These are phyloP conservation scores for Tillus elongatus DNA, from an alignment of 2,888 invertebrate genomes.

Conservation along the genomic window DNA sequence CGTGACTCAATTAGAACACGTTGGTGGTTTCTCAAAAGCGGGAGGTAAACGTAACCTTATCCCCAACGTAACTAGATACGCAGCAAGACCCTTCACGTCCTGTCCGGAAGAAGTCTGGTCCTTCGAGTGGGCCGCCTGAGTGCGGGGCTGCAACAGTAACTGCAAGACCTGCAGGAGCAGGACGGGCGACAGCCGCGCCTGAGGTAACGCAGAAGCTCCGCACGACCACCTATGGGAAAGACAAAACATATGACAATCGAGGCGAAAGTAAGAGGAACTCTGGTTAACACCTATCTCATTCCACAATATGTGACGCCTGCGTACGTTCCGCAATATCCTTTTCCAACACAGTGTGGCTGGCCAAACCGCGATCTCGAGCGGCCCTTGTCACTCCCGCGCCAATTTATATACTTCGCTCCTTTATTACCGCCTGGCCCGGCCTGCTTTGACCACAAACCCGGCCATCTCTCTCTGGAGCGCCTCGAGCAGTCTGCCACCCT, in stretches of 20 bases:
- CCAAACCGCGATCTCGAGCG: constrained; percentile 41
- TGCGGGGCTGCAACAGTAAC: too few species aligned
- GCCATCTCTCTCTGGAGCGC: constrained; percentile 50
- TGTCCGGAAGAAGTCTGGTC: too few species aligned
- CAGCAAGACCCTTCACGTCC: too few species aligned
- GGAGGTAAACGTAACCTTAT: too few species aligned
- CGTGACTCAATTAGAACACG: too few species aligned
- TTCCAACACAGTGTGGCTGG: constrained; percentile 12
- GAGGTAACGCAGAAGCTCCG: too few species aligned
- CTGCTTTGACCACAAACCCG: constrained; percentile 60
- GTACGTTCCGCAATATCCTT: constrained; percentile 23
- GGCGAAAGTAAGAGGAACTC: constrained; percentile 16
- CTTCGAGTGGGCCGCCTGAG: too few species aligned
- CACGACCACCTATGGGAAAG: constrained; percentile 34
- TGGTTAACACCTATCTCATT: constrained; percentile 27
- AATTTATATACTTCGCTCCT: constrained; percentile 58
- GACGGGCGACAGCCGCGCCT: too few species aligned
- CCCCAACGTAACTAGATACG: too few species aligned
- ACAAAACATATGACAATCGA: constrained; percentile 36
- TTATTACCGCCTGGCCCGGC: constrained; percentile 59
- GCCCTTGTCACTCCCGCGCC: constrained; percentile 40
- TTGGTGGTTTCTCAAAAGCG: too few species aligned
- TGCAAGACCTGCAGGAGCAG: too few species aligned
- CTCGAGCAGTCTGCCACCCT: constrained; percentile 41
- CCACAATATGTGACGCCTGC: constrained; percentile 40